phyloP scores from a whole-genome alignment of 2,888 invertebrate genomes.

The Dryocosmus kuriphilus region DNA sequence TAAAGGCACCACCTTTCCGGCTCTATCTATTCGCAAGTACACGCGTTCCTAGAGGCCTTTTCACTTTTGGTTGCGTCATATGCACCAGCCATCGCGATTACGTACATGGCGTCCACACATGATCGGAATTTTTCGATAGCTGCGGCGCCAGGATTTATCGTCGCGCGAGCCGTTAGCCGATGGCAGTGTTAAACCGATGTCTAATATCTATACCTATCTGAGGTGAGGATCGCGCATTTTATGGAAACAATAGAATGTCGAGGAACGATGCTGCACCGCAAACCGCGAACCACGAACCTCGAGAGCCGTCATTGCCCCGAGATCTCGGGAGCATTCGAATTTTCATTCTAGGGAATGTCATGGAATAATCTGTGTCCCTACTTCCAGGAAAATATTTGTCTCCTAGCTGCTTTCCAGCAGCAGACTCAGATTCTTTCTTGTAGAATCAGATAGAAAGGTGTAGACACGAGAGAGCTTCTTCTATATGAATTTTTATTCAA shows the following conservation, averaged over 20 bases:
- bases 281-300: constrained; percentile 40
- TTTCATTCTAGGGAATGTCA: constrained; percentile 55
- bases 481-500: constrained; percentile 32
- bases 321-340: constrained; percentile 38
- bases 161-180: constrained; percentile 58
- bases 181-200: constrained; percentile 53
- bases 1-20: constrained; percentile 58
- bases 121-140: constrained; percentile 72
- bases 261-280: constrained; percentile 40
- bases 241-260: constrained; percentile 64
- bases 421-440: constrained; percentile 10
- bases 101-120: constrained; percentile 66
- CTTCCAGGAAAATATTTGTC: constrained; percentile 38
- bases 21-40: constrained; percentile 45
- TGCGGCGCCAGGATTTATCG: constrained; percentile 62
- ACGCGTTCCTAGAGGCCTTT: constrained; percentile 56
- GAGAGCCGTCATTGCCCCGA: constrained; percentile 33
- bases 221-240: constrained; percentile 59
- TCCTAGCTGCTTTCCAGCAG: constrained; percentile 19
- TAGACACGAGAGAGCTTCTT: constrained; percentile 30
- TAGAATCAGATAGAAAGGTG: constrained; percentile 22
- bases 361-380: constrained; percentile 38
- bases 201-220: constrained; percentile 64
- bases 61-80: constrained; percentile 58
- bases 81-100: constrained; percentile 47